These are phyloP conservation scores for Tapirus indicus DNA, from an alignment of 2,797 vertebrate genomes.

Conservation along the genomic window DNA sequence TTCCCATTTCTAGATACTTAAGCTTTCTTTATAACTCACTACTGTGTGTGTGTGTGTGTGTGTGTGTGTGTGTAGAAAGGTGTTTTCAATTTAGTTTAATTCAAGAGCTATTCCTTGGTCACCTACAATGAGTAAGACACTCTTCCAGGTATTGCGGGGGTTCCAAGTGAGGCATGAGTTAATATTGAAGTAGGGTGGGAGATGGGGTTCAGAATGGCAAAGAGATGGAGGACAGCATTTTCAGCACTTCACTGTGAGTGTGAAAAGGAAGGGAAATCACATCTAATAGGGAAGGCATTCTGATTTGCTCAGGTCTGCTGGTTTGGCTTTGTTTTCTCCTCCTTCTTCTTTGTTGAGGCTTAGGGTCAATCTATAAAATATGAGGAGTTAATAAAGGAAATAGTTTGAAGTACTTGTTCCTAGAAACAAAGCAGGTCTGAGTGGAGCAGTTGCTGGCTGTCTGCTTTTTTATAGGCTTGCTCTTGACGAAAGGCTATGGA, in stretches of 20 bases:
- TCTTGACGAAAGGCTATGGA: neutral
- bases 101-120: neutral
- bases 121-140: neutral
- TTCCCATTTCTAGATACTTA: neutral
- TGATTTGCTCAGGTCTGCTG: neutral
- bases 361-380: neutral
- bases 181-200: neutral
- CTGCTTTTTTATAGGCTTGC: conserved; percentile 14
- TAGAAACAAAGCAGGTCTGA: neutral
- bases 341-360: neutral
- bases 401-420: neutral
- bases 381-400: conserved; percentile 11
- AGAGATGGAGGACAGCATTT: neutral
- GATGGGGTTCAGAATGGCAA: neutral
- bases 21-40: neutral
- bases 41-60: neutral
- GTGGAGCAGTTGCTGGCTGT: neutral
- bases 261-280: neutral
- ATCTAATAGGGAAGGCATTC: neutral
- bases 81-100: neutral
- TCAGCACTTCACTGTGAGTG: neutral
- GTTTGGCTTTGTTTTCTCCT: neutral
- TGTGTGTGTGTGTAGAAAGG: neutral
- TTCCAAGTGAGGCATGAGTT: neutral
- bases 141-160: neutral